phyloP scores from a whole-genome alignment of 2,888 invertebrate genomes.

The Sylvicola cinctus region DNA sequence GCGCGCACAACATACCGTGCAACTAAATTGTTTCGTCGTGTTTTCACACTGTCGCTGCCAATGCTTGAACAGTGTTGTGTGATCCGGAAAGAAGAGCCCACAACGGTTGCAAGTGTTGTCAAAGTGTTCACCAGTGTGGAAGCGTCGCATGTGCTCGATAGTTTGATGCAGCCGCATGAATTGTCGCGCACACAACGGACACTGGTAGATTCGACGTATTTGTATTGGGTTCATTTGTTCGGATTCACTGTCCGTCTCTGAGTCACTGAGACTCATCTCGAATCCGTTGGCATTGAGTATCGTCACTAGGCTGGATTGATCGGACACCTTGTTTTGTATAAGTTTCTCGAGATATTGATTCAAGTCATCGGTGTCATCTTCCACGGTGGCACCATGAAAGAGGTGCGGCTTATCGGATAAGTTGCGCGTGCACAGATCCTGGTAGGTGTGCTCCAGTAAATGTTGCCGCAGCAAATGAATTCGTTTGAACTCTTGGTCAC shows the following conservation, averaged over 20 bases:
- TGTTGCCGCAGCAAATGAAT: neutral
- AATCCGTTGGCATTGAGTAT: constrained; percentile 17
- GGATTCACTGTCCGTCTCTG: constrained; percentile 20
- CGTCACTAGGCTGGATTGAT: neutral
- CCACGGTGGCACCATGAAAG: no score
- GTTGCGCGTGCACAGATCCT: no score
- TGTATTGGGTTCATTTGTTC: constrained; percentile 4
- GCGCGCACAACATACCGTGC: constrained; percentile 17
- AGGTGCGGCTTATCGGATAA: no score
- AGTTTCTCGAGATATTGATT: no score
- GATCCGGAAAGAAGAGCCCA: constrained; percentile 29
- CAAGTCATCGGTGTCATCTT: neutral
- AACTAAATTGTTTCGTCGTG: constrained; percentile 15
- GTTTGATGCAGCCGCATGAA: constrained; percentile 22
- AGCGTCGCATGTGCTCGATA: constrained; percentile 22
- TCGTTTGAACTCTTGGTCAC: neutral
- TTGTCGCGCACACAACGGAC: constrained; percentile 22
- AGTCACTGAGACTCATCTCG: constrained; percentile 19
- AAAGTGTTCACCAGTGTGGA: constrained; percentile 22
- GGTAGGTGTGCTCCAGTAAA: neutral
- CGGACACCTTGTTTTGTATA: no score
- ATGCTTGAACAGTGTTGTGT: constrained; percentile 31
- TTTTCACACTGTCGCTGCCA: constrained; percentile 24
- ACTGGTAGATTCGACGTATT: constrained; percentile 16
- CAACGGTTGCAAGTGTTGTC: constrained; percentile 31